These are phyloP conservation scores for Anticlea derivata DNA, from an alignment of 2,888 invertebrate genomes.

Conservation along the genomic window DNA sequence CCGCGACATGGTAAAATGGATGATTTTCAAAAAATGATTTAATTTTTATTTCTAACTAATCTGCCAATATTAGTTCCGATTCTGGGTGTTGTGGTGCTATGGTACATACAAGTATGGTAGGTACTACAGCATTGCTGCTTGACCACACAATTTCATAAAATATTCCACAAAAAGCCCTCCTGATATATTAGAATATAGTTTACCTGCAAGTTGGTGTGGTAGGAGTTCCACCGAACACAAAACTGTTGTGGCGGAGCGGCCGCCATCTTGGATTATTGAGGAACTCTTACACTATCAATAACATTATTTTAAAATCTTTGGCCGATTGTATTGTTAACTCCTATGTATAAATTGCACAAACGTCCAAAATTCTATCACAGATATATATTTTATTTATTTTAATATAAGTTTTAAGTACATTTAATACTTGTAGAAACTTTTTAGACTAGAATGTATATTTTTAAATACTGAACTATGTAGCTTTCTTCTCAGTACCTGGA, in stretches of 20 bases:
- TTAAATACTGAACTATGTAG: slow-evolving; percentile 62
- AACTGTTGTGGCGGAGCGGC: slow-evolving; percentile 84
- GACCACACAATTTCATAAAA: too few relatives aligned
- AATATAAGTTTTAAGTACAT: slow-evolving; percentile 68
- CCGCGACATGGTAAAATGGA: too few relatives aligned
- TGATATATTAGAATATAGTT: too few relatives aligned
- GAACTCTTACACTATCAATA: slow-evolving; percentile 37
- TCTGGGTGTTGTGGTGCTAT: too few relatives aligned
- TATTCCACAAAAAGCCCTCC: too few relatives aligned
- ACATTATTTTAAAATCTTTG: slow-evolving; percentile 56
- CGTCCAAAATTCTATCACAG: slow-evolving; percentile 42
- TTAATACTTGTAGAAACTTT: slow-evolving; percentile 74
- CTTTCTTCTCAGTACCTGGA: slow-evolving; percentile 51
- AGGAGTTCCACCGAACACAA: slow-evolving; percentile 92
- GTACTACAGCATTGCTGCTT: too few relatives aligned
- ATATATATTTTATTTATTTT: slow-evolving; percentile 42
- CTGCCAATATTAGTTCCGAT: background rate
- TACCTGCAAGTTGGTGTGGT: slow-evolving; percentile 90
- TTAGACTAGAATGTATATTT: slow-evolving; percentile 67
- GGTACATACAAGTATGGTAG: too few relatives aligned
- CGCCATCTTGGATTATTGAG: slow-evolving; percentile 64
- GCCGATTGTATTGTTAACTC: slow-evolving; percentile 39
- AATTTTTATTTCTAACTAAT: too few relatives aligned
- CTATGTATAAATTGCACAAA: slow-evolving; percentile 58
- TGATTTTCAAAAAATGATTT: too few relatives aligned